Evolutionary conservation across 2,797 vertebrate genomes (phyloP).

Genomic region (Galagoides demidoff): DNA sequence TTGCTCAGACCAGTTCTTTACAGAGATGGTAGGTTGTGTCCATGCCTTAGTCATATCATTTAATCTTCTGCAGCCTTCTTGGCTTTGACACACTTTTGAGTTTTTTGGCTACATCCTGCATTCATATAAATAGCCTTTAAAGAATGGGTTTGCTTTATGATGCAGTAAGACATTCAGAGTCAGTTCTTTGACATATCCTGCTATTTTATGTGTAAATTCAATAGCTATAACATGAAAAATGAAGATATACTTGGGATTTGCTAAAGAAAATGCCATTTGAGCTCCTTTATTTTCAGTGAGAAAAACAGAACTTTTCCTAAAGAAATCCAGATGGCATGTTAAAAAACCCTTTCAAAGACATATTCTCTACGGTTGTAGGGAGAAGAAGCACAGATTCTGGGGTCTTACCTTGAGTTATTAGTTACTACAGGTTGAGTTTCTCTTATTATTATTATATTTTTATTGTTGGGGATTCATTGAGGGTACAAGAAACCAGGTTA

Average conservation of each 20-base stretch:
- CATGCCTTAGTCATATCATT: background rate
- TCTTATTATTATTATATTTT: background rate
- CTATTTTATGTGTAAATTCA: slow-evolving; percentile 19
- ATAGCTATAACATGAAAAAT: slow-evolving; percentile 1
- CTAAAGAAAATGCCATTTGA: background rate
- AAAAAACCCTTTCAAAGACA: background rate
- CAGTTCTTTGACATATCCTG: background rate
- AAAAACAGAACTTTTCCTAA: background rate
- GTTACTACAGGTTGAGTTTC: background rate
- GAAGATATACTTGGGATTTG: slow-evolving; percentile 1
- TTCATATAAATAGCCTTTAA: background rate
- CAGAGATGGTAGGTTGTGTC: background rate
- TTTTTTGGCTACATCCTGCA: background rate
- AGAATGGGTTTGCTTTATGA: background rate
- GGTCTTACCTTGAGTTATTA: background rate
- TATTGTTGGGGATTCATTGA: too few relatives aligned
- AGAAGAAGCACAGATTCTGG: background rate
- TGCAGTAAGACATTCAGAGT: background rate
- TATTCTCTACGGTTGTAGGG: background rate
- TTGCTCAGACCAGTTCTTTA: background rate
- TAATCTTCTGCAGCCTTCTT: background rate
- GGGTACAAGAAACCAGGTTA: too few relatives aligned
- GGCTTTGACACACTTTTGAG: background rate
- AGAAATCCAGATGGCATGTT: background rate
- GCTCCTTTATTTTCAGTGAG: background rate